Conservation (phyloP, 2,797 vertebrate species). For the Selene dorsalis region DNA sequence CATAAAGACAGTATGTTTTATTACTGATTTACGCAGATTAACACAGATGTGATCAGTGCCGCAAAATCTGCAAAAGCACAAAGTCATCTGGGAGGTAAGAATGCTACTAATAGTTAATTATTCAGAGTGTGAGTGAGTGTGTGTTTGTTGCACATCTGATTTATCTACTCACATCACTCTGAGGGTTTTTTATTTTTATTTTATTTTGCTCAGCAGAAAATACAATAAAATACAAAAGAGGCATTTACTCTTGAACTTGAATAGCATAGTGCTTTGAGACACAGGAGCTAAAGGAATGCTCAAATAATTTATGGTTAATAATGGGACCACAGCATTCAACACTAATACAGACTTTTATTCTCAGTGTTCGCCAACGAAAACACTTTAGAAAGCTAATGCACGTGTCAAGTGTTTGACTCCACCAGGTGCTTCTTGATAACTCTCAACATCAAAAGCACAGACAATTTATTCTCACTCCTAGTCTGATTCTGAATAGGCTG, state of each 20-base stretch:
- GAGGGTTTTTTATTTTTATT: slow-evolving; percentile 15
- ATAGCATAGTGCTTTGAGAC: background rate
- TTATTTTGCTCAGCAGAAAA: slow-evolving; percentile 5
- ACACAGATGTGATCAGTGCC: background rate
- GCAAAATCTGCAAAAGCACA: background rate
- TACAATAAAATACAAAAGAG: background rate
- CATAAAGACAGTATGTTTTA: background rate
- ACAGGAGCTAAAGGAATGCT: background rate
- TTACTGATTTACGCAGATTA: background rate
- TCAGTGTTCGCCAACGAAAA: slow-evolving; percentile 31
- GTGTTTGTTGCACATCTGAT: background rate
- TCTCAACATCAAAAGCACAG: slow-evolving; percentile 50
- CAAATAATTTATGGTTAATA: slow-evolving; percentile 2
- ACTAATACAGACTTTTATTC: slow-evolving; percentile 26
- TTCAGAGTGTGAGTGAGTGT: background rate
- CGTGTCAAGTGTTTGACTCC: slow-evolving; percentile 60
- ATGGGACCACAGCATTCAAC: slow-evolving; percentile 10
- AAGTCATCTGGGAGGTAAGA: background rate
- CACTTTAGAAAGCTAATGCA: slow-evolving; percentile 44
- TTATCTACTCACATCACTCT: slow-evolving; percentile 1
- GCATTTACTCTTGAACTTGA: slow-evolving; percentile 17
- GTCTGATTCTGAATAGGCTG: slow-evolving; percentile 56
- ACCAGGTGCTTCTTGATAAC: slow-evolving; percentile 55
- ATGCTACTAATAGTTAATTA: background rate
- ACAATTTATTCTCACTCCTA: slow-evolving; percentile 54